Conservation (phyloP, 2,888 invertebrate genomes). For the Himalopsyche tibetana region DNA sequence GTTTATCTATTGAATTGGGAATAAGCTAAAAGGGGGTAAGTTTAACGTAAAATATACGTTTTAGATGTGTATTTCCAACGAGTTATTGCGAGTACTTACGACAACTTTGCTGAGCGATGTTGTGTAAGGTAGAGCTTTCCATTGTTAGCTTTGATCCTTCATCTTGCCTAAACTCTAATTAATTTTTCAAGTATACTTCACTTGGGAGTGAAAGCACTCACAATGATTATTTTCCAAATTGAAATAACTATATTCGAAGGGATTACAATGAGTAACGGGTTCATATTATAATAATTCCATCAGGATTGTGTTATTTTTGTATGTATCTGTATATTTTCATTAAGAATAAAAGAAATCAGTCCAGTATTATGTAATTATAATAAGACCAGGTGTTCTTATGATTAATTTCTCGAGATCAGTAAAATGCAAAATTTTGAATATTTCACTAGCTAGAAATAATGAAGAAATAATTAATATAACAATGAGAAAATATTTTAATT, state of each 20-base stretch:
- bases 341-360: too few relatives aligned
- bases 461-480: too few relatives aligned
- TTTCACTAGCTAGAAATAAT: too few relatives aligned
- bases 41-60: conserved; percentile 32
- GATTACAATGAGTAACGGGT: conserved; percentile 16
- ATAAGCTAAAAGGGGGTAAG: not conserved
- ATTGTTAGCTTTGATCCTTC: conserved; percentile 43
- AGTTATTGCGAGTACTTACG: conserved; percentile 35
- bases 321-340: not conserved
- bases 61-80: conserved; percentile 43
- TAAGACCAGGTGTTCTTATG: too few relatives aligned
- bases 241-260: conserved; percentile 41
- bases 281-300: not conserved
- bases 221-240: conserved; percentile 43
- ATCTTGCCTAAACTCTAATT: conserved; percentile 43
- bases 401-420: too few relatives aligned
- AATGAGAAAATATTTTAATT: too few relatives aligned
- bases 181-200: conserved; percentile 43
- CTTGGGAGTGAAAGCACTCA: conserved; percentile 38
- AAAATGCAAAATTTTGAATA: too few relatives aligned
- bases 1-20: not conserved
- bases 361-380: too few relatives aligned
- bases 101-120: conserved; percentile 43
- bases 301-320: not conserved
- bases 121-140: conserved; percentile 40